These are phyloP conservation scores for Channa striata DNA, from an alignment of 2,797 vertebrate genomes.

Conservation along the genomic window DNA sequence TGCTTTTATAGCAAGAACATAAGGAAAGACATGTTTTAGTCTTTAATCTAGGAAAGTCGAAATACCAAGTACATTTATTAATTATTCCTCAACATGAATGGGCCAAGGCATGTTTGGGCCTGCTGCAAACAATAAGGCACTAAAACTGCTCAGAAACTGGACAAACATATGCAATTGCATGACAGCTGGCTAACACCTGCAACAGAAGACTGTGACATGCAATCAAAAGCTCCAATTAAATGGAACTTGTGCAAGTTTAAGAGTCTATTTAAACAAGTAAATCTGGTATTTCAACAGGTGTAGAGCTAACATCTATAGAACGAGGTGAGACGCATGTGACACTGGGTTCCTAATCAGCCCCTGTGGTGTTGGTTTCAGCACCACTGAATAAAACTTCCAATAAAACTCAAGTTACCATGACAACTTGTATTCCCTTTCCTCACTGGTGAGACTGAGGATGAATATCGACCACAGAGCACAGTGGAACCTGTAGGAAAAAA, in stretches of 20 bases:
- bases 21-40: no score
- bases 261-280: neutral
- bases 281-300: neutral
- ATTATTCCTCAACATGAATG: slow-evolving; percentile 39
- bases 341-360: neutral
- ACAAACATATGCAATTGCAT: neutral
- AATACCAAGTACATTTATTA: neutral
- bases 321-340: neutral
- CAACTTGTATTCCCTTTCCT: slow-evolving; percentile 26
- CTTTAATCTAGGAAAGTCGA: neutral
- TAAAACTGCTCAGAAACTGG: neutral
- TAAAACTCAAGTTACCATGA: slow-evolving; percentile 54
- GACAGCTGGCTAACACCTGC: neutral
- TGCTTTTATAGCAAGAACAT: no score
- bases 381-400: slow-evolving; percentile 40
- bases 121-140: slow-evolving; percentile 12
- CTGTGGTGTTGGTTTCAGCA: slow-evolving; percentile 7
- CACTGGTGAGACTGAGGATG: neutral
- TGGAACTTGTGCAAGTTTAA: neutral
- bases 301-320: no score
- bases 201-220: neutral
- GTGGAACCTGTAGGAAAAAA: slow-evolving; percentile 31
- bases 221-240: neutral
- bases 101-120: slow-evolving; percentile 35
- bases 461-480: slow-evolving; percentile 23